These are phyloP conservation scores for Bubo scandiacus DNA, from an alignment of 2,113 vertebrate genomes.

Conservation along the genomic window DNA sequence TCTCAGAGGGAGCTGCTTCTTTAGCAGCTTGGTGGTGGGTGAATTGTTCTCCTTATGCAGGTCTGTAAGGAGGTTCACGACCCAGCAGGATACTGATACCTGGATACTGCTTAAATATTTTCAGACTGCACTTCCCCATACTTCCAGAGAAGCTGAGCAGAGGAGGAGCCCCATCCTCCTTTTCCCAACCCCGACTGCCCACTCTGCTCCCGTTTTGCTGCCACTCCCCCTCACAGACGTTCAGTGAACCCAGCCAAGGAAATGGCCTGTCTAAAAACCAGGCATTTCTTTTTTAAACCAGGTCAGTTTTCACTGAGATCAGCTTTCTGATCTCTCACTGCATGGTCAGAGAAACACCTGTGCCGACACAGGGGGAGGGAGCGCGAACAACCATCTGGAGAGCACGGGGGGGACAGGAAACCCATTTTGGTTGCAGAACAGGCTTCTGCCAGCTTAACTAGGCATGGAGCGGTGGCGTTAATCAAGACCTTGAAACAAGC, in stretches of 20 bases:
- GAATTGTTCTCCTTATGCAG: background rate
- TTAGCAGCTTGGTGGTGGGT: background rate
- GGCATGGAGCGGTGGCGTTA: slow-evolving; percentile 51
- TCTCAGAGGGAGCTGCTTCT: background rate
- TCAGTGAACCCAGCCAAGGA: background rate
- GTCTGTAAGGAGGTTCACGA: background rate
- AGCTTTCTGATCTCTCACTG: slow-evolving; percentile 36
- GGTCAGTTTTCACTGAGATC: slow-evolving; percentile 45
- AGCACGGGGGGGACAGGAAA: slow-evolving; percentile 44
- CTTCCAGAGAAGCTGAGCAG: background rate
- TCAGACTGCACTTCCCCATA: background rate
- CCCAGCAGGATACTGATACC: background rate
- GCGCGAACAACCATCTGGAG: slow-evolving; percentile 34
- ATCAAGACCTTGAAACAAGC: slow-evolving; percentile 52
- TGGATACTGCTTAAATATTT: background rate
- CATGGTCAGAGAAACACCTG: slow-evolving; percentile 55
- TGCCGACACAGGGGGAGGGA: slow-evolving; percentile 23
- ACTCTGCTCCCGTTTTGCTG: accelerated
- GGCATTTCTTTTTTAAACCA: slow-evolving; percentile 15
- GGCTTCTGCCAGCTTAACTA: slow-evolving; percentile 65
- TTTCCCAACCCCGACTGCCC: background rate
- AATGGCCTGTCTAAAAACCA: background rate
- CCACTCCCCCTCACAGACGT: background rate
- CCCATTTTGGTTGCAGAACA: slow-evolving; percentile 37
- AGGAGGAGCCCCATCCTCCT: background rate